Evolutionary conservation across 2,797 vertebrate genomes (phyloP).

Genomic region (Gymnoscopelus microlampas): DNA sequence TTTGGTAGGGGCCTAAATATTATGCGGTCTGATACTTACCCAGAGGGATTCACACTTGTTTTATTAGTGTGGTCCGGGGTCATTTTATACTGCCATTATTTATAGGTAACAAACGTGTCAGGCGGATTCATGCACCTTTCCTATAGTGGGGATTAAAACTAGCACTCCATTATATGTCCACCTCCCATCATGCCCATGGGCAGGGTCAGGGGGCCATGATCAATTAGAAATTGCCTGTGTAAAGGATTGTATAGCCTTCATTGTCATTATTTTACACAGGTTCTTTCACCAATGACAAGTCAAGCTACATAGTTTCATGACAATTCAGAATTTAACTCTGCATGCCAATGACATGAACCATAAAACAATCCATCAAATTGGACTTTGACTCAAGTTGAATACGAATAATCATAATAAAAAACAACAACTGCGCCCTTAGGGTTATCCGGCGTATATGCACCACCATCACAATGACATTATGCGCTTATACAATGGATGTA

Average conservation of each 20-base stretch:
- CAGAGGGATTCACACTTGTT: conserved; percentile 49
- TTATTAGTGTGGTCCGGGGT: conserved; percentile 53
- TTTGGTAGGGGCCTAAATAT: conserved; percentile 52
- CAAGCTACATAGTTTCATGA: background rate
- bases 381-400: background rate
- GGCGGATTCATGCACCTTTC: conserved; percentile 20
- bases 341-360: background rate
- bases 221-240: conserved; percentile 19
- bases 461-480: too few species aligned
- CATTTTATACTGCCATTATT: conserved; percentile 61
- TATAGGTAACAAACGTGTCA: conserved; percentile 51
- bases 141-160: background rate
- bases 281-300: background rate
- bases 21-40: conserved; percentile 46
- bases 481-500: too few species aligned
- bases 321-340: background rate
- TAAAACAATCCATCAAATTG: conserved; percentile 18
- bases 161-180: background rate
- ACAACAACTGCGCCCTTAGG: too few species aligned
- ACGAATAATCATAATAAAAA: background rate
- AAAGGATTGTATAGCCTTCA: conserved; percentile 8
- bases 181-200: background rate
- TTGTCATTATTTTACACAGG: background rate
- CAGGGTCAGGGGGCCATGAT: background rate
- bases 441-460: too few species aligned